Evolutionary conservation across 2,888 invertebrate species (phyloP).

Genomic region (Drosophila neutralis): DNA sequence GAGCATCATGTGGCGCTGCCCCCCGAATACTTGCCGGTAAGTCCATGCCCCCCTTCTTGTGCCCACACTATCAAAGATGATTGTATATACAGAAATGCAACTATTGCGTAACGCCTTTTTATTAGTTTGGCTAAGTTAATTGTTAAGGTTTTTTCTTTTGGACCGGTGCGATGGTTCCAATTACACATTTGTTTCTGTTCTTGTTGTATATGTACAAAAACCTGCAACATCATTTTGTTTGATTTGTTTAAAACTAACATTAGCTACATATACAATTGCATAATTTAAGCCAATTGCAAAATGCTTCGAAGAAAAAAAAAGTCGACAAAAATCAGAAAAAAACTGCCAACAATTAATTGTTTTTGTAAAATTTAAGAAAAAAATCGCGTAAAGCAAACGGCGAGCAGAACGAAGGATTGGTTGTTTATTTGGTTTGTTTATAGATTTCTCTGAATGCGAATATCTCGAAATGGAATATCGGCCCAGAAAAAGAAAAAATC

Average conservation of each 20-base stretch:
- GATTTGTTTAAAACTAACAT: slow-evolving; percentile 19
- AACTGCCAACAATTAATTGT: slow-evolving; percentile 43
- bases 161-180: slow-evolving; percentile 85
- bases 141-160: slow-evolving; percentile 86
- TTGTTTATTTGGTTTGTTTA: slow-evolving; percentile 62
- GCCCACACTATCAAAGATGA: not conserved
- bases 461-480: slow-evolving; percentile 80
- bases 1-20: slow-evolving; percentile 84
- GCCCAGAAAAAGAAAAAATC: slow-evolving; percentile 85
- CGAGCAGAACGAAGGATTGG: slow-evolving; percentile 82
- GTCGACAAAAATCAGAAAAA: slow-evolving; percentile 9
- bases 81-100: not conserved
- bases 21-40: slow-evolving; percentile 85
- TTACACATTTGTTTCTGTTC: slow-evolving; percentile 47
- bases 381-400: slow-evolving; percentile 57
- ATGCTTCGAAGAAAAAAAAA: slow-evolving; percentile 56
- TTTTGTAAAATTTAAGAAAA: slow-evolving; percentile 59
- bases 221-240: slow-evolving; percentile 47
- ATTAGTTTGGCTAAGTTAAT: slow-evolving; percentile 73
- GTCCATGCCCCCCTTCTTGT: slow-evolving; percentile 43
- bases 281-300: slow-evolving; percentile 74
- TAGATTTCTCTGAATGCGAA: slow-evolving; percentile 57
- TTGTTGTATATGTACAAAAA: slow-evolving; percentile 22
- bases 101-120: slow-evolving; percentile 3
- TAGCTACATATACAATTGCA: slow-evolving; percentile 20